Conservation (phyloP, 2,113 vertebrate genomes). For the Aegithalos caudatus region DNA sequence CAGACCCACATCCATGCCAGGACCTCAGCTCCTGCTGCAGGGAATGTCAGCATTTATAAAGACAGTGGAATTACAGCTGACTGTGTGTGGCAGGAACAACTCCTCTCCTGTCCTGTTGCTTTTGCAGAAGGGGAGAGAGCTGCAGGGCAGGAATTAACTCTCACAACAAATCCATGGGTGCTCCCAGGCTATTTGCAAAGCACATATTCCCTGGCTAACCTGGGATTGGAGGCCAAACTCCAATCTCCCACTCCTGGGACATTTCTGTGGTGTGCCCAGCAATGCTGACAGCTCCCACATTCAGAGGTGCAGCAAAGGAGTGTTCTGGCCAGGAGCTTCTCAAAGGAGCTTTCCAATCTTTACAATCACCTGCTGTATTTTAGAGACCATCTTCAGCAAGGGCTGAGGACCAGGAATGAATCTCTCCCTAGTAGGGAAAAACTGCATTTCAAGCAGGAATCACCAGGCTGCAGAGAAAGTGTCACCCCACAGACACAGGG, state of each 20-base stretch:
- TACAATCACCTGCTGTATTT: not conserved
- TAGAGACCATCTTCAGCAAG: not conserved
- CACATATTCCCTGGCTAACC: no score
- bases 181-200: not conserved
- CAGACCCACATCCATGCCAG: not conserved
- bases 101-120: not conserved
- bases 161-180: not conserved
- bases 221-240: not conserved
- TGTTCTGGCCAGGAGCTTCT: not conserved
- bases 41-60: not conserved
- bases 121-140: not conserved
- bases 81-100: not conserved
- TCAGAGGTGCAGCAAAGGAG: fast-evolving
- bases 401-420: not conserved
- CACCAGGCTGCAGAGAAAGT: not conserved
- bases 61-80: not conserved
- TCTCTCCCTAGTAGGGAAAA: not conserved
- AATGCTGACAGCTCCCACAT: not conserved
- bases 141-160: not conserved
- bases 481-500: fast-evolving
- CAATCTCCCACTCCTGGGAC: not conserved
- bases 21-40: fast-evolving
- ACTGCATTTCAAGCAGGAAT: not conserved
- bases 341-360: not conserved
- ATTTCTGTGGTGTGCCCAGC: not conserved